Conservation (phyloP, 2,113 vertebrate genomes). For the Engystomops pustulosus region DNA sequence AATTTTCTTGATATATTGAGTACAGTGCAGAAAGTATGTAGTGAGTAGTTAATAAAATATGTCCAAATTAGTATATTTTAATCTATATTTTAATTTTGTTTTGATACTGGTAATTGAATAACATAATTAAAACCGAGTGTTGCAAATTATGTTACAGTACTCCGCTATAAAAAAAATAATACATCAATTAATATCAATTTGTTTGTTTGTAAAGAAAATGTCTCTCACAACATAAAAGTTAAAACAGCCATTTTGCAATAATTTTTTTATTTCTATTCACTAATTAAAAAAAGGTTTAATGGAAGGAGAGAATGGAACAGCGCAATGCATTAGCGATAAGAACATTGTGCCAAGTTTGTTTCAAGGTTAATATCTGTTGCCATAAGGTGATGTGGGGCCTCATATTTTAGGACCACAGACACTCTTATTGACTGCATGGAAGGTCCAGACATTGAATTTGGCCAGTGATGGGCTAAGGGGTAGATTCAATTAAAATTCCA, state of each 20-base stretch:
- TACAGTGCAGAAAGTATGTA: background rate
- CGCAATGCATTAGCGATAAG: too few relatives aligned
- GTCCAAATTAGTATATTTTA: constrained; percentile 24
- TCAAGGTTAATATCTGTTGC: too few relatives aligned
- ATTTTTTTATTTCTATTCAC: background rate
- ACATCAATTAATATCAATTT: background rate
- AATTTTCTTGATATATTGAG: constrained; percentile 28
- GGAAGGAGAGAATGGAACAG: too few relatives aligned
- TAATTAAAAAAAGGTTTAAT: too few relatives aligned
- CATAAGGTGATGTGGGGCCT: too few relatives aligned
- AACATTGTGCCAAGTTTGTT: too few relatives aligned
- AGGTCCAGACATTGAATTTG: too few relatives aligned
- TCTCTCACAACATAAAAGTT: background rate
- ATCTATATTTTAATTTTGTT: constrained; percentile 22
- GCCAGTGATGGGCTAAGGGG: too few relatives aligned
- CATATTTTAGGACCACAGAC: too few relatives aligned
- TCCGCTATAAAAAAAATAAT: constrained; percentile 24
- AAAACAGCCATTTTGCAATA: background rate
- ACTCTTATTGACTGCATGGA: too few relatives aligned
- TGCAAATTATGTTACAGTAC: constrained; percentile 13
- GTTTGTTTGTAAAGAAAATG: background rate
- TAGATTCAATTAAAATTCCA: too few relatives aligned
- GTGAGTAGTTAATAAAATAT: constrained; percentile 44
- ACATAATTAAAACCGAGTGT: constrained; percentile 32
- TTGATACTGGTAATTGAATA: constrained; percentile 38